Percentiles rank a stretch among this genome's conserved stretches.
Evolutionary conservation across 2,113 vertebrate genomes (phyloP).

Genomic region (Eira barbara): DNA sequence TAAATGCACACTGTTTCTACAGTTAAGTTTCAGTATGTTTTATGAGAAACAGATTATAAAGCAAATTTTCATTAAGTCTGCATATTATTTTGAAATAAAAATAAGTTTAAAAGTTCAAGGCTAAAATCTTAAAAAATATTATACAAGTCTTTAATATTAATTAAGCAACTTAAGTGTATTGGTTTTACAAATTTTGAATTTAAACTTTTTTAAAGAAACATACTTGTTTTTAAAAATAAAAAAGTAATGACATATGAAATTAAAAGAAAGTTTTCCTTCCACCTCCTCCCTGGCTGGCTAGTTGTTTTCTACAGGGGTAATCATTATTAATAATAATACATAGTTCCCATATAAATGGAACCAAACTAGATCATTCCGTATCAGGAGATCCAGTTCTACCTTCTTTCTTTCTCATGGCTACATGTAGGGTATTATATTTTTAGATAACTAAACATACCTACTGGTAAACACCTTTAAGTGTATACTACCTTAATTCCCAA

Average conservation of each 20-base stretch:
- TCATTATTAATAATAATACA: background rate
- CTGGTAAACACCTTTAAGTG: background rate
- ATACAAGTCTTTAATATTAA: background rate
- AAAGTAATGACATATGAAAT: background rate
- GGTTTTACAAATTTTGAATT: background rate
- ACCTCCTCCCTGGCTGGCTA: background rate
- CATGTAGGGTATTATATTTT: background rate
- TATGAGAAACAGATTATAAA: background rate
- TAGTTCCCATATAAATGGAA: background rate
- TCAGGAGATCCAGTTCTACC: background rate
- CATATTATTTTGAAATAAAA: background rate
- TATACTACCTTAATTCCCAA: slow-evolving; percentile 2
- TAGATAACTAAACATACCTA: slow-evolving; percentile 39
- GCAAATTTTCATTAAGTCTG: background rate
- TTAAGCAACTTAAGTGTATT: background rate
- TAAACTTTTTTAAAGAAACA: background rate
- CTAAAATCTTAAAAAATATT: slow-evolving; percentile 17
- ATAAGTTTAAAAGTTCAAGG: background rate
- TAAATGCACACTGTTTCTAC: background rate
- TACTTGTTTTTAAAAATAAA: background rate
- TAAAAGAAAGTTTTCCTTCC: background rate
- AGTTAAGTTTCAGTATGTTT: background rate
- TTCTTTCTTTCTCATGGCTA: background rate
- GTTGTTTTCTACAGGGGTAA: background rate
- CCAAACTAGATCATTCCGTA: background rate